Percentiles rank a stretch among this genome's conserved stretches.
These are phyloP conservation scores for Pedionomus torquatus DNA, from an alignment of 2,113 vertebrate genomes.

Conservation along the genomic window DNA sequence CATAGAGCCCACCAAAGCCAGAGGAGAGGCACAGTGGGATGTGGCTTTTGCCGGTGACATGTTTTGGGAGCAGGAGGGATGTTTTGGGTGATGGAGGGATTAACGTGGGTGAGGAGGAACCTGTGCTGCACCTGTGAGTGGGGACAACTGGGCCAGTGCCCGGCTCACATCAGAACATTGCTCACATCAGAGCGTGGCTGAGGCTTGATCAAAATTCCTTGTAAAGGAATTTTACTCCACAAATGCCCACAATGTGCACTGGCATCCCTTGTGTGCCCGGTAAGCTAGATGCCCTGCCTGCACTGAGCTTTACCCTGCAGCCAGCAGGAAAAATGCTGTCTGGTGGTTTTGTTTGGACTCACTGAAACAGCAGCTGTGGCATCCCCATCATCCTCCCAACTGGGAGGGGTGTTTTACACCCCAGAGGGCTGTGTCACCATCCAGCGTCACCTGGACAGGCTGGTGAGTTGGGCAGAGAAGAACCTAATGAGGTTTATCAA, in stretches of 20 bases:
- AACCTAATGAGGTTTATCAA: no score
- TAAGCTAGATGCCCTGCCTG: fast-evolving
- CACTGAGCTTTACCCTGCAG: background rate
- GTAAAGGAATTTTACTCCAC: background rate
- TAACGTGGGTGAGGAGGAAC: background rate
- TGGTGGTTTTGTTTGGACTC: background rate
- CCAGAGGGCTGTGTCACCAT: no score
- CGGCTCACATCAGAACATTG: fast-evolving
- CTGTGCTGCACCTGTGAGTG: fast-evolving
- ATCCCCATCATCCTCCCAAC: background rate
- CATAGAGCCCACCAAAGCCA: fast-evolving
- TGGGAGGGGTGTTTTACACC: no score
- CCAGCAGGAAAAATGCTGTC: background rate
- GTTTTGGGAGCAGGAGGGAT: background rate
- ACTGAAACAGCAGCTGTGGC: background rate
- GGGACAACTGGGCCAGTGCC: background rate
- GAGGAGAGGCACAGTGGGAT: background rate
- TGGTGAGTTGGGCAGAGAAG: no score
- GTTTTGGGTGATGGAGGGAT: fast-evolving
- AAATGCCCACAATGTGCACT: fast-evolving
- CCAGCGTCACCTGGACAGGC: no score
- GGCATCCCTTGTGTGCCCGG: background rate
- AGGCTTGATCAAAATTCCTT: background rate
- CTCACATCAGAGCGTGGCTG: background rate
- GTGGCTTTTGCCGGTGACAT: fast-evolving